These are phyloP conservation scores for Amphipyra berbera DNA, from an alignment of 2,888 invertebrate species.

Conservation along the genomic window DNA sequence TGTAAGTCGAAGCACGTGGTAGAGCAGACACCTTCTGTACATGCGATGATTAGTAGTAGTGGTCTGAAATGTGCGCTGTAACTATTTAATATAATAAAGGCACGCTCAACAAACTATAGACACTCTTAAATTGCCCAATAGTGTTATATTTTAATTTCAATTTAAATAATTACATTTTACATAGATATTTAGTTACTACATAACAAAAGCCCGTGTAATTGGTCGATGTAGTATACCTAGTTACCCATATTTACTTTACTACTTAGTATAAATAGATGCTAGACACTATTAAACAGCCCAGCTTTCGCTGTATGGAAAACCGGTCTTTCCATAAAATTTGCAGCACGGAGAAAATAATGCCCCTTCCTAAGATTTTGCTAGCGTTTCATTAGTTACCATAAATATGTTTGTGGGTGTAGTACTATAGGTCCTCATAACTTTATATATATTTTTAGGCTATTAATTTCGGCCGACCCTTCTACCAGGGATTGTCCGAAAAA, in stretches of 20 bases:
- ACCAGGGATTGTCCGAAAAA: conserved; percentile 42
- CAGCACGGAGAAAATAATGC: conserved; percentile 49
- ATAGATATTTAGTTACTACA: neutral
- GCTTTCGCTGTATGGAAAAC: conserved; percentile 66
- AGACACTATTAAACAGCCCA: conserved; percentile 32
- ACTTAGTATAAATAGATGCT: conserved; percentile 41
- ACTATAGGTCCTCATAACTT: conserved; percentile 1
- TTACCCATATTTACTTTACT: conserved; percentile 23
- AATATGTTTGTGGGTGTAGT: conserved; percentile 1
- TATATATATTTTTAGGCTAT: conserved; percentile 32
- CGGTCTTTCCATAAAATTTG: conserved; percentile 62
- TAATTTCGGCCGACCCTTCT: conserved; percentile 59
- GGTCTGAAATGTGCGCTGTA: conserved; percentile 20
- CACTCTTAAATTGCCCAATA: neutral
- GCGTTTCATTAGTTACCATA: conserved; percentile 10
- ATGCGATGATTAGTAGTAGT: conserved; percentile 26
- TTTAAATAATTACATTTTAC: neutral
- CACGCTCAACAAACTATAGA: neutral
- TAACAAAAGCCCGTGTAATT: conserved; percentile 1
- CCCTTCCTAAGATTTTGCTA: conserved; percentile 26
- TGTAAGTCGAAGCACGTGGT: conserved; percentile 62
- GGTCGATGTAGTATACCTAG: neutral
- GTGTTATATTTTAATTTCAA: neutral
- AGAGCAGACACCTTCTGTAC: conserved; percentile 37
- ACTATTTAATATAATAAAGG: conserved; percentile 4